Conservation (phyloP, 2,113 vertebrate species). For the Daphoenositta chrysoptera region DNA sequence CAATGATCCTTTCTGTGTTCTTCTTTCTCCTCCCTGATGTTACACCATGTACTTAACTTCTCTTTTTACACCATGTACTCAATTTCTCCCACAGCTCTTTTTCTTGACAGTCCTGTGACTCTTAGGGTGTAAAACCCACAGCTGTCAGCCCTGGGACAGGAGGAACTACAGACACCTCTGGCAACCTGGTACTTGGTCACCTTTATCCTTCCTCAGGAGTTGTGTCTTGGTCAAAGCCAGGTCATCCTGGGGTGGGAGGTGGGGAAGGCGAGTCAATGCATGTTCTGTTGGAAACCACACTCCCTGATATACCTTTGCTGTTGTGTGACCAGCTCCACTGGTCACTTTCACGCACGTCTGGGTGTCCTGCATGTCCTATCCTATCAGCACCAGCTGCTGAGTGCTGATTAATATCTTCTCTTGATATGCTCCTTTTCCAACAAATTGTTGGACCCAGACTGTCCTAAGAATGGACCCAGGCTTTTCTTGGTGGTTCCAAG, state of each 20-base stretch:
- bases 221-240: neutral
- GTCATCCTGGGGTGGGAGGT: neutral
- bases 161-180: neutral
- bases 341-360: neutral
- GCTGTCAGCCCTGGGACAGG: neutral
- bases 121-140: neutral
- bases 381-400: neutral
- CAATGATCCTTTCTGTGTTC: neutral
- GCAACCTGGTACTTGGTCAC: neutral
- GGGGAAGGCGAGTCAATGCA: neutral
- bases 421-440: neutral
- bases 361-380: neutral
- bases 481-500: neutral
- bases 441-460: neutral
- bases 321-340: neutral
- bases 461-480: neutral
- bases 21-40: neutral
- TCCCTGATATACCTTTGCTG: neutral
- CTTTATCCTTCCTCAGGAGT: neutral
- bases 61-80: neutral
- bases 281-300: neutral
- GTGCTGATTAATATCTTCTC: neutral
- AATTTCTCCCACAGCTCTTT: neutral
- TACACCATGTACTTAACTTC: neutral
- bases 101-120: neutral